A percentile compares a stretch with the other conserved stretches of the same genome.
These are phyloP conservation scores for Chrysotoxum bicinctum DNA, from an alignment of 2,888 invertebrate genomes.

Conservation along the genomic window DNA sequence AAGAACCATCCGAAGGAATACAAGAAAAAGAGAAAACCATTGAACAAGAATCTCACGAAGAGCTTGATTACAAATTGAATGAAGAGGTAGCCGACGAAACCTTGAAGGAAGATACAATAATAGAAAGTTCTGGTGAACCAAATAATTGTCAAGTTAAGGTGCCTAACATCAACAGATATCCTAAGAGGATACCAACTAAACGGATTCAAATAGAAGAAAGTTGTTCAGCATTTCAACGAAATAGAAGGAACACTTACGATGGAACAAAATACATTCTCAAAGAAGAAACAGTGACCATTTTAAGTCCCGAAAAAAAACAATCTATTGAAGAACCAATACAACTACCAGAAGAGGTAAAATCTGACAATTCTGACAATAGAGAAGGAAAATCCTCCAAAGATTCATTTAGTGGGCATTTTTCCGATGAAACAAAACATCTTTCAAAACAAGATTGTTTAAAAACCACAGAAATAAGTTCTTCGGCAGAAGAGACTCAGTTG, in stretches of 20 bases:
- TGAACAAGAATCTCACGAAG: neutral
- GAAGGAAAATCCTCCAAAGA: neutral
- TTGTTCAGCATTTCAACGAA: neutral
- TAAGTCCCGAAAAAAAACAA: neutral
- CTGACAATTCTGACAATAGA: no score
- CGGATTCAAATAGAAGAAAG: neutral
- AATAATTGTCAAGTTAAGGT: neutral
- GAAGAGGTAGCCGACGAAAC: neutral
- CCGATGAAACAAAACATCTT: neutral
- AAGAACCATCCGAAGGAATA: neutral
- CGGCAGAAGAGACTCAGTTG: neutral
- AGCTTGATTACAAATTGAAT: neutral
- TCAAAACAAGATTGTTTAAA: neutral
- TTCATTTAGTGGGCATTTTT: neutral
- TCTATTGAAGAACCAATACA: neutral
- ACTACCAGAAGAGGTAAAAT: neutral
- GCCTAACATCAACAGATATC: neutral
- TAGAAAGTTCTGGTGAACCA: neutral
- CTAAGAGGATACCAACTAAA: neutral
- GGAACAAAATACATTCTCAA: neutral
- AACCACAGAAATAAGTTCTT: neutral
- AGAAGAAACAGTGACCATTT: neutral
- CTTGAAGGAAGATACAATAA: neutral
- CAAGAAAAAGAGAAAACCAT: neutral
- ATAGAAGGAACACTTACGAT: neutral